Percentiles rank a stretch among this genome's conserved stretches.
Evolutionary conservation across 1,140 invertebrate species (phyloP).

Genomic region (Nasonia longicornis): DNA sequence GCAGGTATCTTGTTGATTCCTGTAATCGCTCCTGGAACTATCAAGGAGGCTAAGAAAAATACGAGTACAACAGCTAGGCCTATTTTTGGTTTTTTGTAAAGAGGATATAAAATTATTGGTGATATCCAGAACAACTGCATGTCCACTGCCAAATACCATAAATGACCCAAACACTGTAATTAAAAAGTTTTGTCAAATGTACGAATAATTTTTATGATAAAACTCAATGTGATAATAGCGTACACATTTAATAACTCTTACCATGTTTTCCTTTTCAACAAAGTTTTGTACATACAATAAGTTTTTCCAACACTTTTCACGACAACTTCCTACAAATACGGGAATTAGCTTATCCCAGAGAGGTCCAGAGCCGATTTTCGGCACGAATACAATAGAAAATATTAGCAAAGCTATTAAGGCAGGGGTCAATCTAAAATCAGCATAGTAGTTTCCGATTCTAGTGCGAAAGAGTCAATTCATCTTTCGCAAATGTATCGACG

Average conservation of each 20-base stretch:
- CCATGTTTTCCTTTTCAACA: conserved; percentile 60
- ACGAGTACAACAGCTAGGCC: conserved; percentile 44
- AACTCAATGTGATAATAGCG: too few relatives aligned
- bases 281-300: conserved; percentile 75
- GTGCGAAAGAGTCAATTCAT: too few relatives aligned
- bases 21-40: background rate
- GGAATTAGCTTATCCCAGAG: conserved; percentile 58
- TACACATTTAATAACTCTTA: conserved; percentile 28
- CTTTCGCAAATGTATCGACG: too few relatives aligned
- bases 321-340: conserved; percentile 58
- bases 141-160: conserved; percentile 65
- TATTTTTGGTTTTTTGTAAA: conserved; percentile 50
- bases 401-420: conserved; percentile 62
- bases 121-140: conserved; percentile 62
- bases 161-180: conserved; percentile 60
- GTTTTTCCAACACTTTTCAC: conserved; percentile 72
- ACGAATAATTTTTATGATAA: too few relatives aligned
- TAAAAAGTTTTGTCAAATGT: background rate
- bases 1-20: conserved; percentile 10
- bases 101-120: conserved; percentile 60
- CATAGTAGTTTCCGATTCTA: background rate
- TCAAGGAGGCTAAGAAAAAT: conserved; percentile 42
- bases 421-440: conserved; percentile 64
- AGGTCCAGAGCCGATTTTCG: conserved; percentile 63
- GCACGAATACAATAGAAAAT: conserved; percentile 61